Conservation (phyloP, 2,113 vertebrate genomes). For the Sigmodon hispidus region DNA sequence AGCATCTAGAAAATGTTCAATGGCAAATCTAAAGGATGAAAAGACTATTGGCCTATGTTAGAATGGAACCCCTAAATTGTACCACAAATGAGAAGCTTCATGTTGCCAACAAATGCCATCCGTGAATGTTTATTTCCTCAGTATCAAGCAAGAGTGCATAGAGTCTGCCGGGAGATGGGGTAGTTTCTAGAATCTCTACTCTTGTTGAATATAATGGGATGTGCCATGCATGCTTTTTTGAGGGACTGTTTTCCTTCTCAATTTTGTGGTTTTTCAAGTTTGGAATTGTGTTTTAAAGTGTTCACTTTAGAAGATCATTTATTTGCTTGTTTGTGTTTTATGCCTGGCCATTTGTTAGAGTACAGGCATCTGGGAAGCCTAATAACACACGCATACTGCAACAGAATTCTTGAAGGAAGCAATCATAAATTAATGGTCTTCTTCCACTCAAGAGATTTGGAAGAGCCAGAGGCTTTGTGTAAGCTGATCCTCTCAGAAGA, state of each 20-base stretch:
- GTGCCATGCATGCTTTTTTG: neutral
- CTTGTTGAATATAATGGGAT: neutral
- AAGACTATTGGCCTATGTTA: neutral
- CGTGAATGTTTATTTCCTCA: neutral
- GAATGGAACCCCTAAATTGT: neutral
- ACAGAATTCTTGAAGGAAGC: neutral
- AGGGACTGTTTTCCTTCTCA: neutral
- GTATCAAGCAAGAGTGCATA: neutral
- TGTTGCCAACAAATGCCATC: neutral
- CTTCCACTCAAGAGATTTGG: neutral
- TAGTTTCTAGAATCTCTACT: neutral
- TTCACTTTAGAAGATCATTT: conserved; percentile 15
- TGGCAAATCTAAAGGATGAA: neutral
- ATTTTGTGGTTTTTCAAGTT: conserved; percentile 26
- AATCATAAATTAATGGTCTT: neutral
- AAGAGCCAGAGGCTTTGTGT: neutral
- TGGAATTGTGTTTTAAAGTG: conserved; percentile 26
- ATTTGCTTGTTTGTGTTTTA: conserved; percentile 18
- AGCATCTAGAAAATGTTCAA: neutral
- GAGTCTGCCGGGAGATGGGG: neutral
- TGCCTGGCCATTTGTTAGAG: conserved; percentile 38
- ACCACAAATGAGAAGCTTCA: neutral
- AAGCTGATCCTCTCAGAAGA: conserved; percentile 16
- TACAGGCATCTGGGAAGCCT: neutral
- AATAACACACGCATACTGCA: neutral